Evolutionary conservation across 2,888 invertebrate species (phyloP).

Genomic region (Cosmia pyralina): DNA sequence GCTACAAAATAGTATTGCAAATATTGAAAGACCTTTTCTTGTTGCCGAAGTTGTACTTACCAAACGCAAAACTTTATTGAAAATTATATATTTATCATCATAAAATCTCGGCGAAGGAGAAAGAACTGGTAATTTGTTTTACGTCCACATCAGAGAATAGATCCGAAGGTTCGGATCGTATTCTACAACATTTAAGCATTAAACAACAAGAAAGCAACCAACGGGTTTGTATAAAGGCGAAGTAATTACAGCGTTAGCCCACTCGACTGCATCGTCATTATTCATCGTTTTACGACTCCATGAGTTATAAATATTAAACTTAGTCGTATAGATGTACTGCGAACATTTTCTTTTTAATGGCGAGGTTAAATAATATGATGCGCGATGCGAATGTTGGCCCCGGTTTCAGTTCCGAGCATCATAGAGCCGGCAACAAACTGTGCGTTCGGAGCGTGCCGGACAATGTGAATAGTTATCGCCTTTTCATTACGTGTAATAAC

Average conservation of each 20-base stretch:
- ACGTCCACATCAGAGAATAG: conserved; percentile 76
- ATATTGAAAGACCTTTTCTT: conserved; percentile 60
- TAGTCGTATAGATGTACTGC: conserved; percentile 89
- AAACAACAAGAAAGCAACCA: conserved; percentile 87
- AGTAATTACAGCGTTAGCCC: conserved; percentile 89
- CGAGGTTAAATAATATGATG: conserved; percentile 87
- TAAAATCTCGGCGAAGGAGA: conserved; percentile 71
- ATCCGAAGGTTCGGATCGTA: conserved; percentile 81
- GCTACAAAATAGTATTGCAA: conserved; percentile 52
- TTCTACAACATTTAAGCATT: conserved; percentile 85
- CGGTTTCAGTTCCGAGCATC: conserved; percentile 80
- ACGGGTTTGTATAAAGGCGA: conserved; percentile 85
- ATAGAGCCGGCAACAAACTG: conserved; percentile 79
- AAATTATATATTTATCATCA: conserved; percentile 66
- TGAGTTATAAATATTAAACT: conserved; percentile 90
- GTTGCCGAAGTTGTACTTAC: conserved; percentile 41
- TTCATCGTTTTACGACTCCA: conserved; percentile 90
- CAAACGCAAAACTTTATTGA: conserved; percentile 63
- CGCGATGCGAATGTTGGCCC: conserved; percentile 83
- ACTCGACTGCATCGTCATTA: conserved; percentile 89
- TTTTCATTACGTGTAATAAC: conserved; percentile 87
- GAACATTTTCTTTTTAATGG: conserved; percentile 90
- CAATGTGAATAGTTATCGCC: conserved; percentile 81
- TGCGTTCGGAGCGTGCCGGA: conserved; percentile 77
- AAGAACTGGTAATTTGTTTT: conserved; percentile 80